These are phyloP conservation scores for Spodoptera litura DNA, from an alignment of 1,140 invertebrate genomes.

Conservation along the genomic window DNA sequence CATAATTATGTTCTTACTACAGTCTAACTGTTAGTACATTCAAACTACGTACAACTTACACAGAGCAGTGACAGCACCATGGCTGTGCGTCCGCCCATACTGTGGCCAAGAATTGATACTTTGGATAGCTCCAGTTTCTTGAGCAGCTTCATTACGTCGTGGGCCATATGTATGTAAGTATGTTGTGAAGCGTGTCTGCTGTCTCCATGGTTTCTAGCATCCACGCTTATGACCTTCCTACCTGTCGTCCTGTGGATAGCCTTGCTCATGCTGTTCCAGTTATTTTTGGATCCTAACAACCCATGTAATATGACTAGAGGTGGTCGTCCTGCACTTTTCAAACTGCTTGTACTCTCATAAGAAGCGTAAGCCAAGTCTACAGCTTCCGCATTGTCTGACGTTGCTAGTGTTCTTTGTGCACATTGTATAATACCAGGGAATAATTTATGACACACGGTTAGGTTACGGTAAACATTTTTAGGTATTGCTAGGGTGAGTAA, in stretches of 20 bases:
- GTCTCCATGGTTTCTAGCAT: constrained; percentile 97
- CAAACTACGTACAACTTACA: constrained; percentile 78
- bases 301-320: constrained; percentile 96
- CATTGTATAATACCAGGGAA: constrained; percentile 41
- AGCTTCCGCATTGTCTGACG: constrained; percentile 68
- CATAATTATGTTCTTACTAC: too few relatives aligned
- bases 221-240: constrained; percentile 93
- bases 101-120: constrained; percentile 94
- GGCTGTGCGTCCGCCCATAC: constrained; percentile 95
- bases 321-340: constrained; percentile 62
- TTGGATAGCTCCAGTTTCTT: constrained; percentile 88
- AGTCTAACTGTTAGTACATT: background rate
- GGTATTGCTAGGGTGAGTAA: constrained; percentile 60
- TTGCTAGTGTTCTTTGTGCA: constrained; percentile 52
- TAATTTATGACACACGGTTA: constrained; percentile 50
- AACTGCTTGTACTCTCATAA: constrained; percentile 74
- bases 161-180: constrained; percentile 91
- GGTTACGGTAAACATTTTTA: constrained; percentile 54
- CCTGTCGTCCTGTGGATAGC: constrained; percentile 89
- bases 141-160: constrained; percentile 91
- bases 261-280: constrained; percentile 95
- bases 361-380: constrained; percentile 82
- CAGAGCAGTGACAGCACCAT: constrained; percentile 93
- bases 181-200: constrained; percentile 92
- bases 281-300: constrained; percentile 93